Evolutionary conservation across 2,888 invertebrate species (phyloP), one percentile per base, ranked within the genome.

Genomic region (Leucoma salicis): DNA sequence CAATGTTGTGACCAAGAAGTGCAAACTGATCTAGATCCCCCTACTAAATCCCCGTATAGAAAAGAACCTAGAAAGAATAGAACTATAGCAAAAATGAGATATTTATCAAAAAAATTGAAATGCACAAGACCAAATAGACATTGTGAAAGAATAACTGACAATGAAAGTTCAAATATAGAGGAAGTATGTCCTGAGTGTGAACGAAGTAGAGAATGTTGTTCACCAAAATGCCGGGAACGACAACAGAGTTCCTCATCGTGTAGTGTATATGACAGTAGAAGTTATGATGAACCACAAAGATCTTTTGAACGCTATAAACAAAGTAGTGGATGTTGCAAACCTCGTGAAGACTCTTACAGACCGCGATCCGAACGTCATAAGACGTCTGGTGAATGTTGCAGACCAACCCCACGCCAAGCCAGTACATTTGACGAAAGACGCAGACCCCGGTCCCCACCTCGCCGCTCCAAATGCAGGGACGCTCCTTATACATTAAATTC

Each of bases 11-110:
- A 60, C 38, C 63, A 52, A 46, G 42, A 50, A 38, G 57, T 50
- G 5, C 71, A 72, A 53, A 69, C 66, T 10, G 49, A 65, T 0
- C 1, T 21, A 11, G 1, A 14, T 2, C 8, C 14, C 3, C 16
- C 12, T n/a, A 15, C 7, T 42, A 12, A 13, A 27, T 10, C 13
- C 10, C 21, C 2, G n/a, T 37, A 14, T 47, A 41, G n/a, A 34
- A 45, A 0, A 12, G 1, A 24, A 29, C 14, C 11, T 12, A n/a
- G 7, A 13, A 44, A 32, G 32, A 10, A 21, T 3, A 24, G 15
- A 15, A 14, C 8, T 10, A 5, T 6, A 27, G 24, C 11, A 10
- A 46, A 25, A 35, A 14, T 24, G 14, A 31, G n/a, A 14, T 15
- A 21, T 34, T 14, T 18, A 4, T 6, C 14, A 6, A 39, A n/a